Base-by-base conservation (phyloP, 2,888 invertebrate genomes). In the Selenia dentaria region DNA sequence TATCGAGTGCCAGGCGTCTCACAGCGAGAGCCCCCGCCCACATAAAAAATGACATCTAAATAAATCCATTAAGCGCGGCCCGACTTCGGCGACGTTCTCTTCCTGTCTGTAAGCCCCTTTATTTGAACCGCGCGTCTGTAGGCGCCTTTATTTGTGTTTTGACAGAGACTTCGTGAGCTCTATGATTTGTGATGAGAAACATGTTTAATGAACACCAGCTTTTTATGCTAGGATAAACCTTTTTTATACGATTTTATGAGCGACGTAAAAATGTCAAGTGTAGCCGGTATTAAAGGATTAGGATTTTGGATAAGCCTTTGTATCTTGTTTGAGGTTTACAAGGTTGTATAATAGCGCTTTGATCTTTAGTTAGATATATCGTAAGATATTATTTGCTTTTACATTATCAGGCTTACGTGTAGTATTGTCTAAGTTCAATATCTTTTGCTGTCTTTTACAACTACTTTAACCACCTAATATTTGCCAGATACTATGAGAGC, bases 21-120 rank as follows among this genome's bases (percentile, higher is more conserved):
- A 62, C 70, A 58, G 69, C 62, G 67, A 70, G 64, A 81, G 86
- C 86, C 83, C 83, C 87, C 89, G 89, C 89, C 89, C 89, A 90
- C 89, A 88, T 89, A 89, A 89, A 90, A 90, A 89, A 89, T 89
- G 89, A 90, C 89, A 87, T 90, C 89, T 89, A 90, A 90, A 90
- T 90, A 89, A 88, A 89, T 89, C 89, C 89, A 90, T 90, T 90
- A 88, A 72, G 78, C 63, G 62, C 48, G 49, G 33, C 55, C 62
- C 50, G 62, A 64, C 64, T 48, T 51, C 69, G 68, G 70, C 68
- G 74, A 68, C 60, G 55, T 32, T 48, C 71, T 83, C 84, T 85
- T 87, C 88, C 86, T 85, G 86, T 83, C 78, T 74, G 70, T 73
- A 69, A 74, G 78, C 74, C 83, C 83, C 81, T 84, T 86, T 83